Base-by-base conservation (phyloP, 2,888 invertebrate genomes). In the Helleia helle region DNA sequence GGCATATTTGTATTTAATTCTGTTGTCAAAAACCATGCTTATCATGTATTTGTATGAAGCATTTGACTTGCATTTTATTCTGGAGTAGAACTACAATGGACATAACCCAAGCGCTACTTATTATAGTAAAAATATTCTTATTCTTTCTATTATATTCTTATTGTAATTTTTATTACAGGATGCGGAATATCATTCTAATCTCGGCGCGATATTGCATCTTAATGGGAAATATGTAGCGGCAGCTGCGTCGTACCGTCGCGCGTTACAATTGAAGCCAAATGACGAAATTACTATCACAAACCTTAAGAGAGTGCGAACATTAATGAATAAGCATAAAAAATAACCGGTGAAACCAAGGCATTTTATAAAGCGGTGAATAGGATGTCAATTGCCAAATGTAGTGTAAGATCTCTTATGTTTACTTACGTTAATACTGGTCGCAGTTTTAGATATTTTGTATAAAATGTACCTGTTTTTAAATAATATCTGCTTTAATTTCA, bases 181-280 rank as follows among this genome's bases (percentile, higher is more conserved):
- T 62, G 93, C 96, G 0, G 90, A 94, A 52, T 93, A 95, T 43
- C 95, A 96, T 76, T 95, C 96, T 60, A 97, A 98, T 74, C 87
- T 97, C 42, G 98, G 97, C 14, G 97, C 97, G 43, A 97, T 98
- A 65, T 86, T 96, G 44, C 97, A 98, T 80, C 87, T 96, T 51
- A 95, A 97, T 69, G 95, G 95, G 14, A 96, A 96, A 72, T 92
- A 95, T 57, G 85, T 87, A 15, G 93, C 95, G 50, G 98, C 98
- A 0, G 95, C 95, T 31, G 87, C 88, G 9, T 93, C 94, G 44
- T 98, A 98, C 73, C 87, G 92, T 53, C 90, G 91, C 62, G 97
- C 97, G 1, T 83, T 98, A 42, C 87, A 91, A 59, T 83, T 97
- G 42, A 92, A 95, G 63, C 97, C 97, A 0, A 91, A 93, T 49